Conservation (phyloP, 1,140 invertebrate species). For the Coenobita brevimanus region DNA sequence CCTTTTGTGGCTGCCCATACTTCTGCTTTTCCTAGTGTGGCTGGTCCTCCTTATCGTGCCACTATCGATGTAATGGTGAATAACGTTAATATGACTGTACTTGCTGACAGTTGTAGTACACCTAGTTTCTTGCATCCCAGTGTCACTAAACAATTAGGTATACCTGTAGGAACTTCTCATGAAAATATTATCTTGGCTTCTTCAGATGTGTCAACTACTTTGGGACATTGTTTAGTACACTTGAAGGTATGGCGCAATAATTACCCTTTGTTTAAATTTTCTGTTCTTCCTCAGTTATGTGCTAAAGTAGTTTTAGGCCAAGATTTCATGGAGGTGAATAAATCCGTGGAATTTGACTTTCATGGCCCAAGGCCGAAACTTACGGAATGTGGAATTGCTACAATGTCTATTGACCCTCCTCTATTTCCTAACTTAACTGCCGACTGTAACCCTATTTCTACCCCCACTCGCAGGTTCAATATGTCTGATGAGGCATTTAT, state of each 20-base stretch:
- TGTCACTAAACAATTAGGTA: not conserved
- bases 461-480: too few species aligned
- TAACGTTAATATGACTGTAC: not conserved
- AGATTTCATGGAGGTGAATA: not conserved
- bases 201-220: not conserved
- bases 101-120: not conserved
- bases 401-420: not conserved
- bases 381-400: not conserved
- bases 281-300: not conserved
- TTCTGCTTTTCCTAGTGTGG: too few species aligned
- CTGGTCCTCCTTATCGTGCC: not conserved
- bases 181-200: not conserved
- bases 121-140: not conserved
- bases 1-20: too few species aligned
- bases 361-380: not conserved
- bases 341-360: not conserved
- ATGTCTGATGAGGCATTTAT: not conserved
- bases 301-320: not conserved
- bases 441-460: not conserved
- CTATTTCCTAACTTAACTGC: not conserved
- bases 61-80: not conserved
- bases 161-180: not conserved
- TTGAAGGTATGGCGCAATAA: not conserved
- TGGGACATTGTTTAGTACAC: not conserved
- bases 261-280: not conserved